These are phyloP conservation scores for Passer montanus DNA, from an alignment of 2,113 vertebrate genomes.

Conservation along the genomic window DNA sequence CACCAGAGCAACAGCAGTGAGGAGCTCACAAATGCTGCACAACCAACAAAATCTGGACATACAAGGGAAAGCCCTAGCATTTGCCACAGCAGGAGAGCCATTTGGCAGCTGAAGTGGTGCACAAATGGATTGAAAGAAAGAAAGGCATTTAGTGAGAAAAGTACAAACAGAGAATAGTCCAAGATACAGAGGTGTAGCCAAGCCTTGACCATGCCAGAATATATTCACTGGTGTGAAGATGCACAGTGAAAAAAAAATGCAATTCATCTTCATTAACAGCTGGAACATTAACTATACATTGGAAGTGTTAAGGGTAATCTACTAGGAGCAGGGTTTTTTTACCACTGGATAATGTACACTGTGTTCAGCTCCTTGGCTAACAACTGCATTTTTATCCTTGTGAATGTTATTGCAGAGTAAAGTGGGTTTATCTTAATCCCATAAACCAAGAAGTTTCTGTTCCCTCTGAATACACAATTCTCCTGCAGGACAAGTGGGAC, in stretches of 20 bases:
- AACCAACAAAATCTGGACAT: not conserved
- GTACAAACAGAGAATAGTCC: not conserved
- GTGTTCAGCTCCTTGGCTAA: constrained; percentile 11
- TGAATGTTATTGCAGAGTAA: constrained; percentile 19
- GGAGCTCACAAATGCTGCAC: not conserved
- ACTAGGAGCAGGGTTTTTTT: not conserved
- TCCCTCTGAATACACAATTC: not conserved
- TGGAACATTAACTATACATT: not conserved
- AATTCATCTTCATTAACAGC: not conserved
- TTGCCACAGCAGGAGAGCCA: constrained; percentile 16
- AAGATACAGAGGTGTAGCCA: not conserved
- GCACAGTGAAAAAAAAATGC: not conserved
- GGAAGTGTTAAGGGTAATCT: not conserved
- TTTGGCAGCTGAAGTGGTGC: constrained; percentile 10
- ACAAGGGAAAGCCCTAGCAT: not conserved
- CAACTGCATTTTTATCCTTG: not conserved
- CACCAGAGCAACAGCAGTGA: not conserved
- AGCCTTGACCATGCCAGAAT: not conserved
- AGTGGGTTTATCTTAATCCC: constrained; percentile 34
- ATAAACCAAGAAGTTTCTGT: not conserved
- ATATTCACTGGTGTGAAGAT: not conserved
- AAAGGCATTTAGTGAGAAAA: not conserved
- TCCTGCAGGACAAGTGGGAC: not conserved
- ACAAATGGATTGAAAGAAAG: not conserved
- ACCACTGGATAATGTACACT: not conserved